Base-by-base conservation (phyloP, 2,888 invertebrate species). In the Orthosia gothica region DNA sequence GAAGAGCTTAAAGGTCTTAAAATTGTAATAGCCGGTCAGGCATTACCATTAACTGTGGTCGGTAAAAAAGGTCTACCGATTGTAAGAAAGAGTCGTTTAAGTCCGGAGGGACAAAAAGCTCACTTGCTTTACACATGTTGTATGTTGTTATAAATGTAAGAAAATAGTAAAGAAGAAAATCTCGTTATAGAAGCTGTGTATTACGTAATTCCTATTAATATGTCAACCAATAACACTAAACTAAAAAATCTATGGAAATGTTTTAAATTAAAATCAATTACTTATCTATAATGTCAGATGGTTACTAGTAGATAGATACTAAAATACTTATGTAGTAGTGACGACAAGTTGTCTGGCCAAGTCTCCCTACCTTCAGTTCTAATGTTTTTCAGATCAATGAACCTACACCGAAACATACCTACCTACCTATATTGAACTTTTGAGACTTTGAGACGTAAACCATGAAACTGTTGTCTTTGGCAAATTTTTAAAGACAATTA, bases 341-440 rank as follows among this genome's bases (percentile, higher is more conserved):
- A 70, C 70, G 76, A 52, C 76, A 2, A 18, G 50, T 32, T 52
- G 76, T 70, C 76, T 77, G 54, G 76, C 76, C 76, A 77, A 76
- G 20, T 55, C 26, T 15, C 76, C 26, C 49, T 50, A 20, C 55
- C 55, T 61, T 65, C 32, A 49, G 18, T 18, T 12, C 13, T 45
- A 18, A 50, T n/a, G 32, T 23, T 65, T 13, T 52, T 9, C 13
- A 57, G 71, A 47, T 57, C 65, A 77, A 61, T 65, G 71, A 70
- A 55, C 71, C 65, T 16, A 15, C 13, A 57, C 16, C 40, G 59
- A 64, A 76, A 64, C 15, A 52, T 15, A 20, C n/a, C 52, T 18
- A 20, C n/a, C 52, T 18, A 11, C 40, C 7, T 40, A 23, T 54
- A 11, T 16, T 26, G n/a, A 65, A 26, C 20, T 45, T 54, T 9